A percentile compares a stretch with the other conserved stretches of the same genome.
phyloP scores from a whole-genome alignment of 2,888 invertebrate species.

The Ferrisia virgata region DNA sequence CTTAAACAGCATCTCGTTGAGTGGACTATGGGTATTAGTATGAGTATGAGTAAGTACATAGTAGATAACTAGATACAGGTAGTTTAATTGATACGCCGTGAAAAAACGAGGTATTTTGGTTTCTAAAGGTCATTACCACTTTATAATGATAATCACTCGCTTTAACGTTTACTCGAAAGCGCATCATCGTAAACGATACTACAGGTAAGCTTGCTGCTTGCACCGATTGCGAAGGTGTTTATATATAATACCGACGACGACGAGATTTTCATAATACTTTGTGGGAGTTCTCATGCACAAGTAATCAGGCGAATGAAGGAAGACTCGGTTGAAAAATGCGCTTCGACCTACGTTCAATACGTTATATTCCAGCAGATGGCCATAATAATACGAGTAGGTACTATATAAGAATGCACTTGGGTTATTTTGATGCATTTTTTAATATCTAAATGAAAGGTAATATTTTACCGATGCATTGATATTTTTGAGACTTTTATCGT shows the following conservation, averaged over 20 bases:
- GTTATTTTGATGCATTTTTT: conserved; percentile 18
- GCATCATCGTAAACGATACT: conserved; percentile 8
- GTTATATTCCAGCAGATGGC: not conserved
- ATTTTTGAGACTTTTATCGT: not conserved
- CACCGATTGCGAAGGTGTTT: conserved; percentile 3
- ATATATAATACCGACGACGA: not conserved
- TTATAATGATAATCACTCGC: not conserved
- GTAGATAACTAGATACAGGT: not conserved
- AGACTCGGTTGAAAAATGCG: conserved; percentile 8
- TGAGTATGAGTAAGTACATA: too few species aligned
- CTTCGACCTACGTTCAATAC: not conserved
- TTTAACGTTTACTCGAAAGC: not conserved
- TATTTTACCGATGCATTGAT: not conserved
- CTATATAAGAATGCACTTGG: not conserved
- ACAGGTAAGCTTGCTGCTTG: not conserved
- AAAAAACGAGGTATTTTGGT: not conserved
- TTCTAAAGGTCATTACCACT: not conserved
- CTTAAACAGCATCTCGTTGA: too few species aligned
- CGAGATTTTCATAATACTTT: conserved; percentile 10
- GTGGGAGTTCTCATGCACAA: conserved; percentile 17
- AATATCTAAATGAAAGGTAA: conserved; percentile 5
- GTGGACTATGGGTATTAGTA: too few species aligned
- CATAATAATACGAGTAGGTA: too few species aligned
- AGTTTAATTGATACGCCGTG: not conserved
- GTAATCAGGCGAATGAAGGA: not conserved